Conservation (phyloP, 2,888 invertebrate species). For the Ctena decussata region DNA sequence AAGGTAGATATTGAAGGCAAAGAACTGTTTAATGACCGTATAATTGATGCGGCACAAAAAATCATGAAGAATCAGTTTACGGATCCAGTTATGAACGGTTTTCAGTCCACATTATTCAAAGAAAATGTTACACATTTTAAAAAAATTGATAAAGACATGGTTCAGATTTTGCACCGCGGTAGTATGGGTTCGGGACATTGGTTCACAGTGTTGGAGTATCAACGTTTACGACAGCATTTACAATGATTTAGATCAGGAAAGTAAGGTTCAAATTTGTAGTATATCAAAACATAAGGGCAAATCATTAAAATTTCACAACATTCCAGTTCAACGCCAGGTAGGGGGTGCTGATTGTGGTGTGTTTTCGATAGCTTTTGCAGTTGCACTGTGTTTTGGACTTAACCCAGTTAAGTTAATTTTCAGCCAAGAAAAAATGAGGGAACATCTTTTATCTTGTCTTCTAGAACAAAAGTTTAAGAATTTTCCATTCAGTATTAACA, state of each 20-base stretch:
- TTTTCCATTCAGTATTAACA: neutral
- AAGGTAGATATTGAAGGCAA: neutral
- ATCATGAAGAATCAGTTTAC: neutral
- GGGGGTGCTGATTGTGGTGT: neutral
- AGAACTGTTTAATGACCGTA: neutral
- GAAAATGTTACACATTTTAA: neutral
- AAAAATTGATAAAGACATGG: neutral
- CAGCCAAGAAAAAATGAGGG: neutral
- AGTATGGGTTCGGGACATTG: neutral
- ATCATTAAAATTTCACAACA: neutral
- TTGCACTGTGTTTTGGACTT: neutral
- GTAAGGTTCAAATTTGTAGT: neutral
- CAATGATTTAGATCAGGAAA: neutral
- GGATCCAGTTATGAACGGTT: neutral
- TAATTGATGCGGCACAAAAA: neutral
- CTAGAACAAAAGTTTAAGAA: neutral
- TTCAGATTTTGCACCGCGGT: constrained; percentile 12
- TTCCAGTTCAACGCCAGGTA: neutral
- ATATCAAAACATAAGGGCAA: neutral
- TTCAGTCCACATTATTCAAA: neutral
- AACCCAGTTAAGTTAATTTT: neutral
- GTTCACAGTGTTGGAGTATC: neutral
- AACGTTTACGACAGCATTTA: constrained; percentile 1
- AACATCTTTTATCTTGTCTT: neutral
- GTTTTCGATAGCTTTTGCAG: constrained; percentile 1